Evolutionary conservation across 2,888 invertebrate species (phyloP), one percentile per base, ranked within the genome.

Genomic region (Drosophila koepferae): DNA sequence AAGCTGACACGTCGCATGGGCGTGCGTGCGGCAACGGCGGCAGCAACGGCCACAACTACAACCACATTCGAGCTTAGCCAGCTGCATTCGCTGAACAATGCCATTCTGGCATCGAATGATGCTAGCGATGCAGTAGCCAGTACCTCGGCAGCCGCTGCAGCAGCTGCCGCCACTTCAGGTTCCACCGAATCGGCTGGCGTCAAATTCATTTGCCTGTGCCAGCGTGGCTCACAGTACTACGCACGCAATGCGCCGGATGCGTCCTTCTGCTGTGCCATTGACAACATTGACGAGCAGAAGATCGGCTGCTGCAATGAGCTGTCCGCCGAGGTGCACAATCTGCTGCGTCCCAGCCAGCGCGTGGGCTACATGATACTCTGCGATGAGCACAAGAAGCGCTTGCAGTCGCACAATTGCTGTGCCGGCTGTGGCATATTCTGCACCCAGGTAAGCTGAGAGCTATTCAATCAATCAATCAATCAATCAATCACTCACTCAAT

Each of bases 391-490:
- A 94, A 95, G 70, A 95, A 96, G 82, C 95, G 97, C 69, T 93
- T 98, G 70, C 93, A 95, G 16, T 93, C 95, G 43, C 98, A 98
- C 93, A 97, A 98, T 92, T 98, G 98, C 92, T 98, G 98, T 91
- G 97, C 98, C 0, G 96, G 96, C 1, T 98, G 98, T 93, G 97
- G 98, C 8, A 94, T 97, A 60, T 98, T 97, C 92, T 98, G 98
- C 91, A 96, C 97, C 8, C 97, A 98, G 95, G 97, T 96, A 86
- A 80, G 76, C 43, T 38, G 4, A 38, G n/a, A 51, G 12, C 48
- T 46, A 31, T 9, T 10, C 36, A 14, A 14, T 46, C 38, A 44
- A 18, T 41, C 31, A 56, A 14, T 28, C 55, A 8, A n/a, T 18
- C 16, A 44, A 3, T 43, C 41, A 2, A 18, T 51, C n/a, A n/a